phyloP scores from a whole-genome alignment of 2,797 vertebrate species.

The Megalops cyprinoides region DNA sequence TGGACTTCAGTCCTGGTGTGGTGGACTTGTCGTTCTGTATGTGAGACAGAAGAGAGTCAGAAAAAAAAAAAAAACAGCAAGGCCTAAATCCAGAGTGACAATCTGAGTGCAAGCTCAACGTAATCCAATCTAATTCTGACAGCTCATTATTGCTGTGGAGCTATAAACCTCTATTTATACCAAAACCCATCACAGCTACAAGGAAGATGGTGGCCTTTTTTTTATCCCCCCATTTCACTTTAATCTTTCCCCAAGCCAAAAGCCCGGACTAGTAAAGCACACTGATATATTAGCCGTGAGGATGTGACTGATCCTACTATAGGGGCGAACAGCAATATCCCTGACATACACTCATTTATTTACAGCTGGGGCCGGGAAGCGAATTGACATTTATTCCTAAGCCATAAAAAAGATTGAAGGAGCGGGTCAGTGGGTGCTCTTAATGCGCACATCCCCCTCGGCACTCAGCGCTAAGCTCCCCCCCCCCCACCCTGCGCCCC shows the following conservation, averaged over 20 bases:
- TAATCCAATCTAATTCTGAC: conserved; percentile 73
- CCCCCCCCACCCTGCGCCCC: background rate
- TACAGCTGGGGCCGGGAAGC: conserved; percentile 55
- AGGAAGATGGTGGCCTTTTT: conserved; percentile 46
- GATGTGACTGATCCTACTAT: conserved; percentile 1
- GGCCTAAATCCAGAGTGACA: conserved; percentile 55
- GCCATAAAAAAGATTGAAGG: conserved; percentile 72
- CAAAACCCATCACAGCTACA: conserved; percentile 57
- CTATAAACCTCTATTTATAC: conserved; percentile 56
- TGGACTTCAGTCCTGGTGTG: conserved; percentile 92
- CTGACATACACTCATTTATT: conserved; percentile 57
- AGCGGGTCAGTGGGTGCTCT: conserved; percentile 64
- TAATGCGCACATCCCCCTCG: conserved; percentile 56
- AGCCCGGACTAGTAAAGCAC: conserved; percentile 43
- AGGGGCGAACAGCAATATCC: conserved; percentile 40
- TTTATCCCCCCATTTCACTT: conserved; percentile 50
- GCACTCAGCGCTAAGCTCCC: conserved; percentile 40
- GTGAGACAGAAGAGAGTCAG: conserved; percentile 15
- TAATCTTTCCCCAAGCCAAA: conserved; percentile 47
- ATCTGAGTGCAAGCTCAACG: conserved; percentile 58
- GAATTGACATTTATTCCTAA: conserved; percentile 69
- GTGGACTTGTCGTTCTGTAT: conserved; percentile 92
- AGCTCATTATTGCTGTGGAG: conserved; percentile 64
- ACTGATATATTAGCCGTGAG: conserved; percentile 39
- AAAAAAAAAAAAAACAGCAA: conserved; percentile 5